Evolutionary conservation across 2,113 vertebrate genomes (phyloP), one percentile per base, ranked within the genome.

Genomic region (Labrus mixtus): DNA sequence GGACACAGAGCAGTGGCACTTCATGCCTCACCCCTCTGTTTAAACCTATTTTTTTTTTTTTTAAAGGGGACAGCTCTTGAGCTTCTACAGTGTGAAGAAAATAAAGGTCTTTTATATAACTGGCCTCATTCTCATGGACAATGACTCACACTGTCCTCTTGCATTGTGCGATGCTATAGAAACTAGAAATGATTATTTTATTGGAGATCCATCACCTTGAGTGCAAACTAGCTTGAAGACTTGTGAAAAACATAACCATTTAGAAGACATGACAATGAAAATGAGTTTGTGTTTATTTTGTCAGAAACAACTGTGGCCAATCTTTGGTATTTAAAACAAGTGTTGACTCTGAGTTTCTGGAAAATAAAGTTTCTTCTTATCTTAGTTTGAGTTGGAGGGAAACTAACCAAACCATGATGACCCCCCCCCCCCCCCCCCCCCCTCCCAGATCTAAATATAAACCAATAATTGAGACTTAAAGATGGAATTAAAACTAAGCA

Each of bases 71-170:
- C 41, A 63, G 8, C 41, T 6, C 19, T 43, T 29, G 39, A 68
- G 76, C 37, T 68, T 29, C 58, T 50, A 1, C 58, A 19, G 25
- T 54, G 36, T 57, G 56, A 74, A 50, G 17, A 22, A 22, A 33
- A 39, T 25, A 13, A 63, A 55, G 25, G 60, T 72, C 19, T 58
- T 74, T 81, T 59, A 56, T 86, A 73, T 29, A 60, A 70, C 17
- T 63, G 77, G 68, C 71, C 58, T 68, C 56, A 53, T 64, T 79
- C 72, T 67, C 51, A 72, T 58, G 17, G 74, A 48, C 36, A 8
- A 20, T 11, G 23, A 25, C 50, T 56, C 51, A 57, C 12, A 48
- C 6, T 46, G 8, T 62, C 23, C 19, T 19, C 53, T 46, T 20
- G 63, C 46, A 60, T 79, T 59, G n/a, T 53, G 37, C 3, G n/a